Base-by-base conservation (phyloP, 2,888 invertebrate species). In the Tineola bisselliella region DNA sequence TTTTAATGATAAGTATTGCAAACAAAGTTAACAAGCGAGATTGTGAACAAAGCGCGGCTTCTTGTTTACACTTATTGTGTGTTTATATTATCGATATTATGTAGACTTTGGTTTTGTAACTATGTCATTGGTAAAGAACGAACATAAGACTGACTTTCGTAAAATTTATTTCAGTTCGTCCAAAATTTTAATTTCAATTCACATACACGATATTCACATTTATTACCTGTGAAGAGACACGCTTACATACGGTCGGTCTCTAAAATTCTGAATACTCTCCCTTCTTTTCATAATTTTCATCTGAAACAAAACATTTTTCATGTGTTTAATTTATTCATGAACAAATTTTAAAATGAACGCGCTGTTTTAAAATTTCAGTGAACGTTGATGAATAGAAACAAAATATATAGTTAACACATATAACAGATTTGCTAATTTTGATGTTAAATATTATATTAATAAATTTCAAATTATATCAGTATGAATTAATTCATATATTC, bases 1-100 rank as follows among this genome's bases (percentile, higher is more conserved):
- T 56, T 56, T 48, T 56, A 19, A 56, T 30, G 56, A 56, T 56
- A 56, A 56, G 19, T 56, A 13, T 25, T 19, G 56, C 30, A 56
- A 56, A 56, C 56, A 56, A 56, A 18, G 56, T 56, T 56, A 56
- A 56, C 56, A 30, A 56, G 56, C 56, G n/a, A 56, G 56, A 56
- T 56, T 56, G 19, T 56, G 56, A 19, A 25, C 56, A 19, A n/a
- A 56, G 56, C 5, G 18, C 30, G 19, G 56, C 10, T 30, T 5
- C 56, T n/a, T 56, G 56, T 56, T 18, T 25, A 56, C 56, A 25
- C 11, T 56, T n/a, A 48, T 48, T 18, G 48, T 38, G 38, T 38
- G 10, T 38, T 38, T 38, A 38, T 38, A 6, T n/a, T 38, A 38
- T 38, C 3, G 38, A 10, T 38, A n/a, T 38, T 38, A 38, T n/a